phyloP scores from a whole-genome alignment of 2,797 vertebrate genomes.

The Acanthurus tractus region DNA sequence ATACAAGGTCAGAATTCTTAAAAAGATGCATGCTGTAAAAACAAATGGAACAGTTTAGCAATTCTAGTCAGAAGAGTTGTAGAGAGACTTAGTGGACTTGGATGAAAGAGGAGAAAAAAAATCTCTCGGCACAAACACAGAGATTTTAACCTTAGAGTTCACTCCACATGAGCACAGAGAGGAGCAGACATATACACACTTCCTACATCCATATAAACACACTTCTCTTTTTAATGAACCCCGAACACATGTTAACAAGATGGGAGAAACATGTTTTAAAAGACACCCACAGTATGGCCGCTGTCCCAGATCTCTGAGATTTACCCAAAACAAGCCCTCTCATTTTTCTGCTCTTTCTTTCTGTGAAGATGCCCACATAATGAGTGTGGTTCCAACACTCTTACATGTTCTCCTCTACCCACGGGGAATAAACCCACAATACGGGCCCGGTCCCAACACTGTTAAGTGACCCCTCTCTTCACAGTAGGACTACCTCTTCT shows the following conservation, averaged over 20 bases:
- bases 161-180: constrained; percentile 8
- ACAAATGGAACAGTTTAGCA: constrained; percentile 21
- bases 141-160: constrained; percentile 30
- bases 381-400: constrained; percentile 54
- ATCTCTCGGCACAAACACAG: constrained; percentile 20
- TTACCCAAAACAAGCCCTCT: constrained; percentile 49
- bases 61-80: constrained; percentile 1
- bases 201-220: constrained; percentile 16
- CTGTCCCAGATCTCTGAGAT: constrained; percentile 38
- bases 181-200: constrained; percentile 1
- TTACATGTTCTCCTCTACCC: constrained; percentile 18
- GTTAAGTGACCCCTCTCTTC: constrained; percentile 28
- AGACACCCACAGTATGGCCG: constrained; percentile 57
- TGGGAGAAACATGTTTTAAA: constrained; percentile 41
- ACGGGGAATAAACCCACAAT: constrained; percentile 30
- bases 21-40: constrained; percentile 11
- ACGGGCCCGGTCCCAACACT: constrained; percentile 14
- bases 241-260: constrained; percentile 68
- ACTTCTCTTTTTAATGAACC: constrained; percentile 42
- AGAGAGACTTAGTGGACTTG: constrained; percentile 27
- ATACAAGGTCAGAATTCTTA: constrained; percentile 1
- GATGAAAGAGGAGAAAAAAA: constrained; percentile 38
- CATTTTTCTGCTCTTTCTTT: constrained; percentile 29
- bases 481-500: background rate
- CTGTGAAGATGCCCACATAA: constrained; percentile 63